A percentile compares a stretch with the other conserved stretches of the same genome.
Evolutionary conservation across 1,140 invertebrate species (phyloP).

Genomic region (Zaprionus ornatus): DNA sequence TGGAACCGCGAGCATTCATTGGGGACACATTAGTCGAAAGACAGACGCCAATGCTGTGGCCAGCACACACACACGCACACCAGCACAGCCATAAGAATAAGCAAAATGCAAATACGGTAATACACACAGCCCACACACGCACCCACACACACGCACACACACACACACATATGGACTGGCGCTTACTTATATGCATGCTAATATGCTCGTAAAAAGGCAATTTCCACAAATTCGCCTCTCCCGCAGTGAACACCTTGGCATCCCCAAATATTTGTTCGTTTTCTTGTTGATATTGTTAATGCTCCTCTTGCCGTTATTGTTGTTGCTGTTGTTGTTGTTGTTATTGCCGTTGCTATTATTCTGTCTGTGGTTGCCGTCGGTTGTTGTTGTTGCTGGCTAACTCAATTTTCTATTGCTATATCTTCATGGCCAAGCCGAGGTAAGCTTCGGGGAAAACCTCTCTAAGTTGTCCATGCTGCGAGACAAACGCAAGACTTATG

Average conservation of each 20-base stretch:
- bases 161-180: constrained; percentile 19
- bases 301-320: neutral
- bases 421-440: constrained; percentile 45
- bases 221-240: constrained; percentile 72
- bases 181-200: constrained; percentile 54
- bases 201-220: constrained; percentile 82
- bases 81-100: constrained; percentile 12
- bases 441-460: constrained; percentile 34
- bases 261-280: constrained; percentile 56
- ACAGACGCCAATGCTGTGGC: constrained; percentile 47
- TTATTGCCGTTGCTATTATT: constrained; percentile 3
- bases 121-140: constrained; percentile 18
- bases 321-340: constrained; percentile 1
- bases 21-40: constrained; percentile 75
- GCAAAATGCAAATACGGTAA: constrained; percentile 64
- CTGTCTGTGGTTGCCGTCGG: neutral
- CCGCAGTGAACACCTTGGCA: constrained; percentile 48
- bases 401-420: constrained; percentile 80
- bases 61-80: constrained; percentile 23
- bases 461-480: constrained; percentile 49
- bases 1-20: constrained; percentile 57
- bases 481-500: constrained; percentile 68
- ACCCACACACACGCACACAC: constrained; percentile 26
- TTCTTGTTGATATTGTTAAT: constrained; percentile 12
- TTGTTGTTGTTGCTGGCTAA: constrained; percentile 52